Conservation (phyloP, 2,888 invertebrate species). For the Tenodera sinensis region DNA sequence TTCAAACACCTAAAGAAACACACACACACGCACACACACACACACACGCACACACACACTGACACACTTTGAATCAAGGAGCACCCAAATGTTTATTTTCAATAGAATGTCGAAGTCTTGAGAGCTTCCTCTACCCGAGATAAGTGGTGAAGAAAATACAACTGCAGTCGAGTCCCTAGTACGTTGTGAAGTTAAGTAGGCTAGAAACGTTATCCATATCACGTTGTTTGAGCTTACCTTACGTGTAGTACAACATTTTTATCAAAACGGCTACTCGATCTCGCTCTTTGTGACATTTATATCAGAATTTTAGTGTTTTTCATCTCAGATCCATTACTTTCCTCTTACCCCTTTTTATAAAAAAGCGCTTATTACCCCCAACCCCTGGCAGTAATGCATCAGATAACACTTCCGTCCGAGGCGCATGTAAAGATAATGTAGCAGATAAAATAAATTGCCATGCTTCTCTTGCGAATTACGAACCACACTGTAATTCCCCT, state of each 20-base stretch:
- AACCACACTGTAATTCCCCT: neutral
- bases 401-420: neutral
- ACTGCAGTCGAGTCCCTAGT: neutral
- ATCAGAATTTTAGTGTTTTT: neutral
- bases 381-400: neutral
- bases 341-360: neutral
- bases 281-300: neutral
- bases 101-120: too few relatives aligned
- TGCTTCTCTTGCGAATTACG: neutral
- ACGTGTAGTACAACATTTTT: neutral
- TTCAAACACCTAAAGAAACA: too few relatives aligned
- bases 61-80: too few relatives aligned
- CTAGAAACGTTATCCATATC: neutral
- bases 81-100: too few relatives aligned
- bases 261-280: neutral
- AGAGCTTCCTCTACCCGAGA: too few relatives aligned
- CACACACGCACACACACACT: too few relatives aligned
- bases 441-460: neutral
- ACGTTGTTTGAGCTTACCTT: neutral
- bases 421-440: neutral
- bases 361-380: neutral
- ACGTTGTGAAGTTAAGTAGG: neutral
- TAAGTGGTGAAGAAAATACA: neutral
- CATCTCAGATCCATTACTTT: neutral
- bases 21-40: too few relatives aligned